Percentiles rank a stretch among this genome's conserved stretches.
These are phyloP conservation scores for Podarcis siculus DNA, from an alignment of 2,797 vertebrate species.

Conservation along the genomic window DNA sequence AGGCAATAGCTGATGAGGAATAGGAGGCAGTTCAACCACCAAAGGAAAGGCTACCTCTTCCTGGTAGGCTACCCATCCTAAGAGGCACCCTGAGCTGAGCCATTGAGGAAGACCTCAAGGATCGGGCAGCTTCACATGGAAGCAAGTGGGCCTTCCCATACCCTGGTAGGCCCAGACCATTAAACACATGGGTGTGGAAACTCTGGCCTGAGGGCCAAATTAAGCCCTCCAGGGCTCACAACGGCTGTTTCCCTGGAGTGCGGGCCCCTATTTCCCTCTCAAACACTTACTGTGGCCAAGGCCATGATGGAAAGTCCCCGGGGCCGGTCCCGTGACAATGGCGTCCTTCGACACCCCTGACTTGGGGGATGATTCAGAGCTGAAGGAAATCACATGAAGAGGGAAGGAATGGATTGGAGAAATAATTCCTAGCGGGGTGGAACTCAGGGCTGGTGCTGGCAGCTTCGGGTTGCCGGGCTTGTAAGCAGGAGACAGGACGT, in stretches of 20 bases:
- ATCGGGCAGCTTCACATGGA: too few species aligned
- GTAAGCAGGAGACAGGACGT: conserved; percentile 81
- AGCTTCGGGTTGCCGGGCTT: conserved; percentile 80
- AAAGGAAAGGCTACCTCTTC: too few species aligned
- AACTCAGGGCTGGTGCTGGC: conserved; percentile 74
- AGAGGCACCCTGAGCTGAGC: neutral
- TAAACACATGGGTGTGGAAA: too few species aligned
- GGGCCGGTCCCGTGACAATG: conserved; percentile 83
- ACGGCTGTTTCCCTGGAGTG: too few species aligned
- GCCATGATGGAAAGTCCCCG: conserved; percentile 83
- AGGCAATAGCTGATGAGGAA: neutral
- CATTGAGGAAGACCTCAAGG: neutral
- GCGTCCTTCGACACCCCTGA: conserved; percentile 83
- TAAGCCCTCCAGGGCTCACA: too few species aligned
- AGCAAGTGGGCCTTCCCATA: neutral
- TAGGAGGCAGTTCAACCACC: neutral
- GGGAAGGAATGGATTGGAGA: conserved; percentile 80
- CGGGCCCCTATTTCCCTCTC: neutral
- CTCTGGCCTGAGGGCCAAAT: neutral
- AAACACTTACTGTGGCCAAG: conserved; percentile 83
- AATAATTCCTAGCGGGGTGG: conserved; percentile 78
- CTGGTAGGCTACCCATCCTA: too few species aligned
- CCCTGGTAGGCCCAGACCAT: neutral
- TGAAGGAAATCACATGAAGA: conserved; percentile 84
- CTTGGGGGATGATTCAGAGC: conserved; percentile 80